Evolutionary conservation across 2,113 vertebrate genomes (phyloP), one percentile per base, ranked within the genome.

Genomic region (Rafetus swinhoei): DNA sequence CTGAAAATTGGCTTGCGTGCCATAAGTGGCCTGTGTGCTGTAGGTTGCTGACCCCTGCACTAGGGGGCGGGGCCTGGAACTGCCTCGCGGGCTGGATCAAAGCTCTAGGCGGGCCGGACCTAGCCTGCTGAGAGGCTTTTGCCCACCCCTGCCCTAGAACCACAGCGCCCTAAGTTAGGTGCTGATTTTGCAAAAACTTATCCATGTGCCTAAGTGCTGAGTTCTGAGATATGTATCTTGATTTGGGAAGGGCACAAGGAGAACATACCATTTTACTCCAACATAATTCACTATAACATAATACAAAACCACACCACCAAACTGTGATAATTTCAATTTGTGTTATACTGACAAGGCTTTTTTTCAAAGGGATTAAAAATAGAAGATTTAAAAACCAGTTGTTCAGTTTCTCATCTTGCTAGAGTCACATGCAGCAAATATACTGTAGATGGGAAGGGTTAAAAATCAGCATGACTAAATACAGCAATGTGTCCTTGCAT

Each of bases 371-470:
- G 77, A 9, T 32, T 85, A 83, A 76, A 86, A 81, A 60, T 79
- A 45, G 22, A 55, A 25, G 81, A 18, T 27, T 94, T 56, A 56
- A 59, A 19, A 14, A 5, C 14, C 0, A 1, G 32, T 56, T n/a
- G 24, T 65, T 92, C 45, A 0, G 0, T 79, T 90, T 86, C 74
- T 89, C 45, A 53, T 65, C 4, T 56, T 79, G 32, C 15, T 2
- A 0, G 0, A 0, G 85, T 39, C 55, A 50, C 27, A 13, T 0
- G 0, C 54, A 90, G 76, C 77, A 82, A 90, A 84, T 16, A 8
- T 55, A 55, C 81, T 2, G 0, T 35, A 59, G 27, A 1, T 50
- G 12, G 18, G 53, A 90, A 25, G 1, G 0, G 45, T 72, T 88
- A 27, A 52, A 9, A 8, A 2, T 85, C 82, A 50, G 81, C 1